Evolutionary conservation across 1,140 invertebrate species (phyloP), one percentile per base, ranked within the genome.

Genomic region (Drosophila miranda): DNA sequence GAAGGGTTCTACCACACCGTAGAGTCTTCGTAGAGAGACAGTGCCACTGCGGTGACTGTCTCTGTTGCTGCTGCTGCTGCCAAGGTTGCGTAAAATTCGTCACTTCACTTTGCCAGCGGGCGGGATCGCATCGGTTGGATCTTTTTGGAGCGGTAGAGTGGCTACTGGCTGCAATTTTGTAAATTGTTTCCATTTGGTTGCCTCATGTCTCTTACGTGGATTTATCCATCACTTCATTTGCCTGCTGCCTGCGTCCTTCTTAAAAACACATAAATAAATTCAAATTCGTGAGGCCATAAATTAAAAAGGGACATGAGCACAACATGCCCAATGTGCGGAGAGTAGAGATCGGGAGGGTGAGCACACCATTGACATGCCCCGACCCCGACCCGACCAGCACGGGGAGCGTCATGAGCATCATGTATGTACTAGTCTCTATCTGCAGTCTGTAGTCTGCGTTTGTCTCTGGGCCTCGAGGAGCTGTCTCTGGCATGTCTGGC

Each of bases 231-330:
- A 62, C 45, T 55, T 66, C 59, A 62, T 70, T 57, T 60, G 62
- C 48, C 26, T 41, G 41, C 58, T 34, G 19, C 19, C 19, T 19
- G 43, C 13, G 21, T 42, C 28, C 21, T 43, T 16, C 19, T 13
- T 64, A n/a, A 14, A 52, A 49, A 66, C 58, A 63, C 58, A 63
- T 54, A 63, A 63, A 86, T 74, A 76, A 74, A 77, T 81, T 84
- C 61, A 70, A 78, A 75, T 64, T 86, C 81, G 81, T 86, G 81
- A 87, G 67, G 77, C 82, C 70, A 86, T 86, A 86, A 86, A 86
- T 86, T 86, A 87, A 86, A 87, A 86, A 86, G 81, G 81, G 81
- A 86, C 81, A 86, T 78, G 74, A 61, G 59, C 76, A 59, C 57
- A 69, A 52, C 66, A 55, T 59, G 49, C 30, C 21, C 34, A 73